Conservation (phyloP, 2,797 vertebrate genomes). For the Cynodonichthys magdalenae region DNA sequence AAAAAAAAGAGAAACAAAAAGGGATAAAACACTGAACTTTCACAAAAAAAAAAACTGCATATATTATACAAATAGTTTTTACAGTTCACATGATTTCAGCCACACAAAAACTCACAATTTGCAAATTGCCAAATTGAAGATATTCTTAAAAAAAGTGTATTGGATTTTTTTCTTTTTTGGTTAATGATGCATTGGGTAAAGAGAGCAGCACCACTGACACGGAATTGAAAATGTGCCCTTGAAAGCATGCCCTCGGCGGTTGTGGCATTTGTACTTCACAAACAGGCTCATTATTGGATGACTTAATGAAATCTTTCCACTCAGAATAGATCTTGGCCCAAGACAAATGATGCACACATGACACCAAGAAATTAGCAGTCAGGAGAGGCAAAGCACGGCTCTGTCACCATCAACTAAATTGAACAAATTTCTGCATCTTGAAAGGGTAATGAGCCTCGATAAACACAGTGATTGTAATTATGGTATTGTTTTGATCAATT, state of each 20-base stretch:
- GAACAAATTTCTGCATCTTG: slow-evolving; percentile 54
- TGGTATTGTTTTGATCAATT: slow-evolving; percentile 59
- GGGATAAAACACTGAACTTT: not conserved
- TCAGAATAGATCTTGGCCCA: slow-evolving; percentile 70
- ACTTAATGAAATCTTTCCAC: slow-evolving; percentile 76
- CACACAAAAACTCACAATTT: not conserved
- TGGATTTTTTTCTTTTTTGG: slow-evolving; percentile 20
- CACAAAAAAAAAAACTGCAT: not conserved
- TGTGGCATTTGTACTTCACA: slow-evolving; percentile 70
- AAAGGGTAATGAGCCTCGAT: slow-evolving; percentile 56
- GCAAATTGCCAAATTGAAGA: slow-evolving; percentile 25
- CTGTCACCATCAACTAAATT: slow-evolving; percentile 53
- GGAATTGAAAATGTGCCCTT: slow-evolving; percentile 58
- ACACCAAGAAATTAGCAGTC: slow-evolving; percentile 66
- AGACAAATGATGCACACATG: slow-evolving; percentile 67
- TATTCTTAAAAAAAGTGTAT: slow-evolving; percentile 26
- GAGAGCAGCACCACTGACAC: slow-evolving; percentile 51
- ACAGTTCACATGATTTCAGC: not conserved
- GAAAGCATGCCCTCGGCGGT: slow-evolving; percentile 60
- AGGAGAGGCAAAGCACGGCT: slow-evolving; percentile 47
- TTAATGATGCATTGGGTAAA: slow-evolving; percentile 7
- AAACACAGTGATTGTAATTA: slow-evolving; percentile 53
- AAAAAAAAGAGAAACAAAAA: not conserved
- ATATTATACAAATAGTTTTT: not conserved
- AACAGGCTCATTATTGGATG: slow-evolving; percentile 77